Evolutionary conservation across 2,113 vertebrate genomes (phyloP), one percentile per base, ranked within the genome.

Genomic region (Castor canadensis): DNA sequence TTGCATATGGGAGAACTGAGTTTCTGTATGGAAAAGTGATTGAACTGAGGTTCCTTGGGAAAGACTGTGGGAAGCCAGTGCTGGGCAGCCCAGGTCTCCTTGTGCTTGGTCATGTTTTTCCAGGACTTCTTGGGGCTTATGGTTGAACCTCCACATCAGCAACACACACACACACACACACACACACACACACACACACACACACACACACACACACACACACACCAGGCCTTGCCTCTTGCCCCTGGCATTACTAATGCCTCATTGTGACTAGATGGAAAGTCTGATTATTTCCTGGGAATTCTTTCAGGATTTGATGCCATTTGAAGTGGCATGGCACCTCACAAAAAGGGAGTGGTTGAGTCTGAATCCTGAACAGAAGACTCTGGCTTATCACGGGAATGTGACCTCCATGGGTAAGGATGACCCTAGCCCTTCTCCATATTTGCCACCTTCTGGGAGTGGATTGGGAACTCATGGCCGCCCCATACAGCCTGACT

Each of bases 291-390:
- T 93, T n/a, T 56, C 64, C 30, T 94, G 85, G 92, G n/a, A 89
- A 94, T 95, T 97, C 79, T 98, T 98, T 89, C 92, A 98, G 97
- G 93, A 64, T 80, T 80, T 56, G 40, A 80, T 96, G 83, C 91
- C 89, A 17, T 87, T 75, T 93, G 90, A 80, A 5, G 64, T 93
- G 62, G 71, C 47, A 1, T 76, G 66, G 72, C 75, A 87, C 76
- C 67, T 95, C 45, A 92, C 80, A 82, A 73, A 89, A 81, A 91
- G 52, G 58, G 87, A 96, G 84, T 84, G 83, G 71, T 26, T 87
- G 92, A 77, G 69, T 45, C 81, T 66, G 52, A 91, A 60, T 28
- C 67, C 76, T 16, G 81, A 94, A 62, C 92, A 93, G 87, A 96
- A 75, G 82, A 92, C 73, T 0, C 81, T 60, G 75, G 91, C 82